Percentiles rank a stretch among this genome's conserved stretches.
phyloP scores from a whole-genome alignment of 2,888 invertebrate species.

The Drosophila bunnanda region DNA sequence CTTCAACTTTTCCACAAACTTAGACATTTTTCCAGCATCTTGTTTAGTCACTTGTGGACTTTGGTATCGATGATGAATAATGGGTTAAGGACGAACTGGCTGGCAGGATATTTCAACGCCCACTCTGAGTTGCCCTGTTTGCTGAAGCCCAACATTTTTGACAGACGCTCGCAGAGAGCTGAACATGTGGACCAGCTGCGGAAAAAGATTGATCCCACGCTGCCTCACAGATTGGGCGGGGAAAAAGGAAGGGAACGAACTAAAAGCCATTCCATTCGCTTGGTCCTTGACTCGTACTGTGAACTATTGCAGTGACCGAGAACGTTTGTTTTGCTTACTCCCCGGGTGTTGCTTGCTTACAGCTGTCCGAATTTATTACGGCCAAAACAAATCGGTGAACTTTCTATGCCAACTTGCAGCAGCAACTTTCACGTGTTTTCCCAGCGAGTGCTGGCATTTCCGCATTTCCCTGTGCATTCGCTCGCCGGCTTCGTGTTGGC shows the following conservation, averaged over 20 bases:
- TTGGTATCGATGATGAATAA: background rate
- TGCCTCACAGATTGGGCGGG: conserved; percentile 6
- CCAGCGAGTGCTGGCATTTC: conserved; percentile 3
- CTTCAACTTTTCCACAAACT: background rate
- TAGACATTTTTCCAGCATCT: background rate
- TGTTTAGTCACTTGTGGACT: background rate
- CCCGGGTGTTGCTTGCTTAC: conserved; percentile 75
- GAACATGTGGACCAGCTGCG: conserved; percentile 49
- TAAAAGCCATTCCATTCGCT: conserved; percentile 13
- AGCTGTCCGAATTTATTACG: conserved; percentile 72
- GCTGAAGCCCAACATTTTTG: conserved; percentile 68
- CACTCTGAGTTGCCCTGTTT: conserved; percentile 53
- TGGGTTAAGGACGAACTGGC: conserved; percentile 59
- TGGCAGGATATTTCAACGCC: conserved; percentile 28
- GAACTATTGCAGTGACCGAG: conserved; percentile 62
- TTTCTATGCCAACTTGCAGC: conserved; percentile 59
- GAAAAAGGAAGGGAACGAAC: background rate
- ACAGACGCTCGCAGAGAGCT: conserved; percentile 55
- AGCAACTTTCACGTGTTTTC: conserved; percentile 48
- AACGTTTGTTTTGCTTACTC: conserved; percentile 74
- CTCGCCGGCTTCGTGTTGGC: conserved; percentile 44
- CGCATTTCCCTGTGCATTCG: conserved; percentile 25
- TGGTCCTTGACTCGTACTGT: conserved; percentile 49
- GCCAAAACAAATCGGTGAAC: conserved; percentile 51
- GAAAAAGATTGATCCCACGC: conserved; percentile 63